Evolutionary conservation across 1,140 invertebrate genomes (phyloP).

Genomic region (Macrosteles quadrilineatus): DNA sequence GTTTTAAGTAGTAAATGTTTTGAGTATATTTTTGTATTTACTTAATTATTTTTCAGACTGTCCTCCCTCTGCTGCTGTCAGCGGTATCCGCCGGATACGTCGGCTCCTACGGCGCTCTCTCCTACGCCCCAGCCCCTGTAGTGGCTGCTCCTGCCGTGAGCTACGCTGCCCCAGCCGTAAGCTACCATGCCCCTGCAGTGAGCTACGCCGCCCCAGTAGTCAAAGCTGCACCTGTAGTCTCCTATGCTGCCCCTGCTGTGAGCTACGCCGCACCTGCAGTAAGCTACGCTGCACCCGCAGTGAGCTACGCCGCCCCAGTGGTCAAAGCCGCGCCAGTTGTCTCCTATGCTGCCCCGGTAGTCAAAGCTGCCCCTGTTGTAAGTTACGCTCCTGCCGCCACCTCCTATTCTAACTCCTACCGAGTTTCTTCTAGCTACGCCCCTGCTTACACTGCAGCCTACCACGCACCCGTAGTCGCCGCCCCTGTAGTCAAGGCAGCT

Average conservation of each 20-base stretch:
- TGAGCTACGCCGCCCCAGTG: conserved; percentile 30
- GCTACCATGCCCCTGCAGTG: conserved; percentile 23
- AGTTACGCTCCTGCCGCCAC: conserved; percentile 27
- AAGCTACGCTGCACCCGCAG: conserved; percentile 30
- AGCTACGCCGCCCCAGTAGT: background rate
- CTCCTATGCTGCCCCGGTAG: background rate
- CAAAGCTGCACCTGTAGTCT: background rate
- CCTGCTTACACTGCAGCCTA: too few relatives aligned
- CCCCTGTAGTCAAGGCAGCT: conserved; percentile 42
- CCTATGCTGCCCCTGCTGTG: conserved; percentile 2
- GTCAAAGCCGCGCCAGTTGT: background rate
- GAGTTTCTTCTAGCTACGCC: conserved; percentile 33
- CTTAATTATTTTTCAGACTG: too few relatives aligned
- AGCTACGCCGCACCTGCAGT: conserved; percentile 34
- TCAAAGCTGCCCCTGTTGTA: conserved; percentile 17
- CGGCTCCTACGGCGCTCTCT: conserved; percentile 36
- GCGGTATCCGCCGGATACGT: background rate
- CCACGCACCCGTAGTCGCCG: conserved; percentile 39
- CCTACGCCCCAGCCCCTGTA: conserved; percentile 39
- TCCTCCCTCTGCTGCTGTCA: background rate
- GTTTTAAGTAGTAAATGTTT: too few relatives aligned
- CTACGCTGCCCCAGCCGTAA: conserved; percentile 33
- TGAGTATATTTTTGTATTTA: too few relatives aligned
- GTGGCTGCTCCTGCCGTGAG: conserved; percentile 32
- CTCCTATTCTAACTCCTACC: conserved; percentile 39